Conservation (phyloP, 1,140 invertebrate species). For the Drosophila ficusphila region DNA sequence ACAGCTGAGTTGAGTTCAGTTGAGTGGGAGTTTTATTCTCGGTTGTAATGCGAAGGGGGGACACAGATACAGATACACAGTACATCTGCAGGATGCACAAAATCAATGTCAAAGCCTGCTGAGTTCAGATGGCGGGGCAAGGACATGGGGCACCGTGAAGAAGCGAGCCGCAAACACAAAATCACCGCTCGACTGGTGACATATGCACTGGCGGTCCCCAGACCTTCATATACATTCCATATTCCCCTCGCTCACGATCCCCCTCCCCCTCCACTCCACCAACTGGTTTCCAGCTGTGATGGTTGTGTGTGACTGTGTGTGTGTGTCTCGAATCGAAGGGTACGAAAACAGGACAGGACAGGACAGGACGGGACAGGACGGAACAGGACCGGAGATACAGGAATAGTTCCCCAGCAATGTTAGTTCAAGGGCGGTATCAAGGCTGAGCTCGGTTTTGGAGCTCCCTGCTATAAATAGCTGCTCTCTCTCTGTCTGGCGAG, state of each 20-base stretch:
- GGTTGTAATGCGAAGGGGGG: conserved; percentile 6
- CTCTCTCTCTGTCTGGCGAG: conserved; percentile 10
- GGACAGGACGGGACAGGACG: not conserved
- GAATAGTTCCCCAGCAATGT: conserved; percentile 48
- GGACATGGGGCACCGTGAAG: conserved; percentile 52
- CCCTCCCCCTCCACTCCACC: too few relatives aligned
- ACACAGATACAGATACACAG: conserved; percentile 15
- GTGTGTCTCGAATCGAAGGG: conserved; percentile 26
- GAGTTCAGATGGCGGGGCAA: conserved; percentile 51
- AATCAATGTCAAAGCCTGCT: conserved; percentile 78
- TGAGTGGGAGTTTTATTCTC: not conserved
- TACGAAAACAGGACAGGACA: conserved; percentile 13
- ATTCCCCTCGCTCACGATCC: not conserved
- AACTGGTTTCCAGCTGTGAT: conserved; percentile 75
- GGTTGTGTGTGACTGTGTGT: conserved; percentile 29
- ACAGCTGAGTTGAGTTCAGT: conserved; percentile 35
- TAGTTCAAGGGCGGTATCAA: conserved; percentile 74
- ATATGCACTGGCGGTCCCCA: conserved; percentile 53
- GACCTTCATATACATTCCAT: not conserved
- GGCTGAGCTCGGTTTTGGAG: conserved; percentile 36
- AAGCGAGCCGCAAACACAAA: conserved; percentile 20
- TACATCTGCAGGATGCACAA: conserved; percentile 35
- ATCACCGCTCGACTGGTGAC: conserved; percentile 62
- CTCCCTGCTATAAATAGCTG: conserved; percentile 60
- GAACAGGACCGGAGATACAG: conserved; percentile 21